These are phyloP conservation scores for Chrysochloris asiatica DNA, from an alignment of 2,113 vertebrate species.

Conservation along the genomic window DNA sequence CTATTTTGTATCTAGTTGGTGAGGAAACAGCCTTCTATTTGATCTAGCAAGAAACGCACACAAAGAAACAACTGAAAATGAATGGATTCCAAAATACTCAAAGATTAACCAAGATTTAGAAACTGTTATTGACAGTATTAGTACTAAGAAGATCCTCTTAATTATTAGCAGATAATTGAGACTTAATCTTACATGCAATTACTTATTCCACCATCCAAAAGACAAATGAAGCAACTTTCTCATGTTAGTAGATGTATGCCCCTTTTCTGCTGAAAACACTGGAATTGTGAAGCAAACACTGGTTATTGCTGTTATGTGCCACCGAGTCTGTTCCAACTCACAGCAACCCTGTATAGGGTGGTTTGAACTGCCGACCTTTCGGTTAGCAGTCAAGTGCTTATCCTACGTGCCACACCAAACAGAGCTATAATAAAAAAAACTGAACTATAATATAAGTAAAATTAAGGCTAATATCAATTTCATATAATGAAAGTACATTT, in stretches of 20 bases:
- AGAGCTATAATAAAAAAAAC: too few relatives aligned
- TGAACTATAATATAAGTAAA: neutral
- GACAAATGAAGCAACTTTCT: neutral
- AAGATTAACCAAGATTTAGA: too few relatives aligned
- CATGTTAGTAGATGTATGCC: too few relatives aligned
- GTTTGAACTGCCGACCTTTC: too few relatives aligned
- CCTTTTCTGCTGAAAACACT: neutral
- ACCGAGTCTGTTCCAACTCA: too few relatives aligned
- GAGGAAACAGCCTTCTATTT: neutral
- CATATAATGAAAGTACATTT: neutral
- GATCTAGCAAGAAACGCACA: conserved; percentile 5
- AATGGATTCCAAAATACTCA: neutral
- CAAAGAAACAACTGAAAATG: conserved; percentile 20
- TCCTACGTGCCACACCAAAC: too few relatives aligned
- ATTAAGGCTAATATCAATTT: neutral
- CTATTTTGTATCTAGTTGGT: neutral
- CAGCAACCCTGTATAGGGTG: too few relatives aligned
- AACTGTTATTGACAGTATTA: neutral
- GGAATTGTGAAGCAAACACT: neutral
- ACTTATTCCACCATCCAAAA: neutral
- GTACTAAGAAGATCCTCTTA: neutral
- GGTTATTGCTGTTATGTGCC: too few relatives aligned
- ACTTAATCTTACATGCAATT: neutral
- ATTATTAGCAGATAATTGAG: neutral
- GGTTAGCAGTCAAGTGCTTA: too few relatives aligned